Percentiles rank a stretch among this genome's conserved stretches.
These are phyloP conservation scores for Saimiri boliviensis DNA, from an alignment of 2,113 vertebrate genomes.

Conservation along the genomic window DNA sequence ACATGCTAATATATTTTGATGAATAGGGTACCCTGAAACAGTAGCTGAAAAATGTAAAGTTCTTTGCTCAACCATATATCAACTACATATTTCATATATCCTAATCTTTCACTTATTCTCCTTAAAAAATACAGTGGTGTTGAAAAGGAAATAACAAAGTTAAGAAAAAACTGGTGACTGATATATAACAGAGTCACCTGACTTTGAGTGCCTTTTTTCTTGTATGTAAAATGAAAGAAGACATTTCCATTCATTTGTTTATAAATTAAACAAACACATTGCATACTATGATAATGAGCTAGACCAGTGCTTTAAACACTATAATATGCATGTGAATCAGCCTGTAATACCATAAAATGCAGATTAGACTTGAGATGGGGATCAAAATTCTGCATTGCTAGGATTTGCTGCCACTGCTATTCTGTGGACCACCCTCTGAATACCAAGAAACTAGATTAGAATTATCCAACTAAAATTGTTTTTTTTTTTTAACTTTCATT, in stretches of 20 bases:
- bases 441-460: neutral
- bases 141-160: neutral
- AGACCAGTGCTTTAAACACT: neutral
- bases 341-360: neutral
- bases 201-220: neutral
- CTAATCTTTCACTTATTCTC: constrained; percentile 16
- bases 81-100: constrained; percentile 39
- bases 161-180: neutral
- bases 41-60: constrained; percentile 46
- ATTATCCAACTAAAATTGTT: neutral
- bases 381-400: neutral
- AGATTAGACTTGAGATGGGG: neutral
- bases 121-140: constrained; percentile 15
- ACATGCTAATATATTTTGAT: constrained; percentile 63
- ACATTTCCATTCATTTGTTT: neutral
- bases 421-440: neutral
- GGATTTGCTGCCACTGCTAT: accelerated
- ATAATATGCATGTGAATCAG: neutral
- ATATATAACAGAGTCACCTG: neutral
- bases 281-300: neutral
- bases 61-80: constrained; percentile 31
- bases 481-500: no score
- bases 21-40: constrained; percentile 23
- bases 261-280: neutral
- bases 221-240: neutral